Evolutionary conservation across 2,888 invertebrate species (phyloP).

Genomic region (Eristalis tenax): DNA sequence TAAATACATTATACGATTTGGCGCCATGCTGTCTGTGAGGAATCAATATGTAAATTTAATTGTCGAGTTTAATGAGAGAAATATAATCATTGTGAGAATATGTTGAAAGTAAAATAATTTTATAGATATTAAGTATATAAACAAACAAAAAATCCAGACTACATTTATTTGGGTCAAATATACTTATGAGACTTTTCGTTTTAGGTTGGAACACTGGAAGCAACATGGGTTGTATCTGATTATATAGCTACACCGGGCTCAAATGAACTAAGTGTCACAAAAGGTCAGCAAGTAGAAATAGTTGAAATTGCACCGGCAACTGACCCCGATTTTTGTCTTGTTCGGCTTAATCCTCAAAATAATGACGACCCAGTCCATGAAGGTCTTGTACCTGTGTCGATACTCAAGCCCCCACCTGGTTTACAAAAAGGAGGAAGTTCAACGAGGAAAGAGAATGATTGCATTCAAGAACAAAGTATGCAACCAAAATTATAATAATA

Average conservation of each 20-base stretch:
- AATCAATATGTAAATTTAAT: constrained; percentile 44
- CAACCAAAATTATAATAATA: background rate
- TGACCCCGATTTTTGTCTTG: constrained; percentile 87
- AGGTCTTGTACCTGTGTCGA: constrained; percentile 90
- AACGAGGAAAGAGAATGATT: constrained; percentile 78
- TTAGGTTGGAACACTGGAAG: constrained; percentile 90
- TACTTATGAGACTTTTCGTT: constrained; percentile 70
- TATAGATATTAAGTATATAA: background rate
- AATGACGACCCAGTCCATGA: constrained; percentile 85
- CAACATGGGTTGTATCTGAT: constrained; percentile 95
- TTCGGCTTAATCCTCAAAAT: constrained; percentile 84
- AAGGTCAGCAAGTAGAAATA: constrained; percentile 97
- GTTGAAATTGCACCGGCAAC: constrained; percentile 87
- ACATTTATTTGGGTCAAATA: background rate
- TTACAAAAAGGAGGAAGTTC: constrained; percentile 79
- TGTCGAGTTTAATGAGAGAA: constrained; percentile 1
- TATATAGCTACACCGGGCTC: constrained; percentile 88
- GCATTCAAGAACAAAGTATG: constrained; percentile 80
- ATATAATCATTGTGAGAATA: constrained; percentile 15
- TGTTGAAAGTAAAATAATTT: background rate
- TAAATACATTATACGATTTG: constrained; percentile 27
- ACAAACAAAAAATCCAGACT: background rate
- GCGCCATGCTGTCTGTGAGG: constrained; percentile 15
- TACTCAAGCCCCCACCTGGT: constrained; percentile 88
- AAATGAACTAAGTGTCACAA: constrained; percentile 91